Base-by-base conservation (phyloP, 2,888 invertebrate species). In the Ophion ventricosus region DNA sequence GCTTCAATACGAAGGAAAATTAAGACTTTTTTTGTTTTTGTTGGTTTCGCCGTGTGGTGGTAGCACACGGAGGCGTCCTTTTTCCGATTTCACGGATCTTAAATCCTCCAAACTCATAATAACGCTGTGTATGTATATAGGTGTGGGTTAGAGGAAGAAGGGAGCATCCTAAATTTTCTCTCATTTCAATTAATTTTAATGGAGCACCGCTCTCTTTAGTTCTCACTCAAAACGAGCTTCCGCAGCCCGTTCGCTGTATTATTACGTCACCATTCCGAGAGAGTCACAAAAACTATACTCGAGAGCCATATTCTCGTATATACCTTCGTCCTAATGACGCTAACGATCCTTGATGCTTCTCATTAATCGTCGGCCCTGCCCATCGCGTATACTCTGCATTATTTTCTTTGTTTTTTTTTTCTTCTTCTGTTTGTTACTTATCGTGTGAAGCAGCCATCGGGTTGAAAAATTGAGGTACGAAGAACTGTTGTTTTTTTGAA, bases 161-260 rank as follows among this genome's bases (percentile, higher is more conserved):
- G 14, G 35, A 14, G 14, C 43, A 40, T 70, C 59, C 54, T 35
- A 17, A 82, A 75, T 78, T 78, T 79, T 82, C 73, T 83, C 73
- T 54, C 57, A 63, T 72, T 81, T 82, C 69, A 78, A 81, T 84
- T 84, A 82, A 82, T 82, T 75, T 81, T 75, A 78, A 81, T 79
- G 64, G 69, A 40, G 70, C 3, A 20, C 57, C 73, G 40, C 63
- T 7, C 56, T 54, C 43, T 76, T 40, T 14, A 35, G 56, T 69
- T 78, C 72, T 64, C 72, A 72, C 35, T 23, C 23, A 43, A 43
- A 73, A 14, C n/a, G 3, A 20, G 35, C 64, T 56, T 25, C 66
- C 26, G 40, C 1, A 54, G 5, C 17, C 35, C 57, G 40, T 67
- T 80, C 56, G 54, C 61, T 78, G 77, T 78, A 84, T 81, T 78